Evolutionary conservation across 2,113 vertebrate species (phyloP).

Genomic region (Malurus elegans): DNA sequence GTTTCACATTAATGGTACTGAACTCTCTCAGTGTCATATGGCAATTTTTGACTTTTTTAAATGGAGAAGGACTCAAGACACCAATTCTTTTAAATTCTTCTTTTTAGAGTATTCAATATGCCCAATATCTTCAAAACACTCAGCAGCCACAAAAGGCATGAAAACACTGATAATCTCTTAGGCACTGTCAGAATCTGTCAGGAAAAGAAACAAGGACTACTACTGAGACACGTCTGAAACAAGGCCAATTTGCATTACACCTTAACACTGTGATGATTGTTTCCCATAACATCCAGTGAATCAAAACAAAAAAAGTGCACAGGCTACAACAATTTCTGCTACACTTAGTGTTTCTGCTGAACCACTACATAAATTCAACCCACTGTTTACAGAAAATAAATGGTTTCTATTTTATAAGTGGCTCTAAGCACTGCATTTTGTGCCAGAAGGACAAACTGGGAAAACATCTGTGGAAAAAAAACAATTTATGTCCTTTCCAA

Average conservation of each 20-base stretch:
- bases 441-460: not conserved
- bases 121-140: not conserved
- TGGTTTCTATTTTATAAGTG: not conserved
- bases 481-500: not conserved
- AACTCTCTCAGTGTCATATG: not conserved
- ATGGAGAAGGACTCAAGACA: not conserved
- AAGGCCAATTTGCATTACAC: not conserved
- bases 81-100: not conserved
- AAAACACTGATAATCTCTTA: not conserved
- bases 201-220: not conserved
- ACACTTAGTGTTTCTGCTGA: not conserved
- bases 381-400: not conserved
- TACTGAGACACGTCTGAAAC: not conserved
- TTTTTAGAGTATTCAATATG: not conserved
- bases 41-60: not conserved
- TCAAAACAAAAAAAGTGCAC: not conserved
- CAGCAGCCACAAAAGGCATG: not conserved
- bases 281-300: not conserved
- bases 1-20: not conserved
- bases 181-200: not conserved
- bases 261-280: not conserved
- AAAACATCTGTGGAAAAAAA: not conserved
- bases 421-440: not conserved
- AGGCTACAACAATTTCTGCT: not conserved
- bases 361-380: not conserved